A percentile compares a stretch with the other conserved stretches of the same genome.
Conservation (phyloP, 2,113 vertebrate species). For the Acinonyx jubatus region DNA sequence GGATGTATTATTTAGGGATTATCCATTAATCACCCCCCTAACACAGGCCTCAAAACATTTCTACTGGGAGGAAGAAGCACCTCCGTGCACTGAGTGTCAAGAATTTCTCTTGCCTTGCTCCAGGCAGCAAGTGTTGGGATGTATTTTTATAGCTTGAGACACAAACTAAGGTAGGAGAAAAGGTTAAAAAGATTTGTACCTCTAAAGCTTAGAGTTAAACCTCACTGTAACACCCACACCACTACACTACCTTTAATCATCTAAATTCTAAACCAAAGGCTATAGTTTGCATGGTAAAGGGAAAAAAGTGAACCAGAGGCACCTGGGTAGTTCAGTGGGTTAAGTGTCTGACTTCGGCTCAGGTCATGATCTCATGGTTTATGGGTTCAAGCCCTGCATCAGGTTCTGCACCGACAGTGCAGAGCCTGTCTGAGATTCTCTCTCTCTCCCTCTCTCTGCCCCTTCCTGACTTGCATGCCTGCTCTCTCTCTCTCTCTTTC, state of each 20-base stretch:
- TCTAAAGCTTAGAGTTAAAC: conserved; percentile 18
- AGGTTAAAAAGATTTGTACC: not conserved
- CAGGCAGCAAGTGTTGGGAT: not conserved
- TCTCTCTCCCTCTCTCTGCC: no score
- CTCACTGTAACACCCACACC: not conserved
- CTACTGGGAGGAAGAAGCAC: not conserved
- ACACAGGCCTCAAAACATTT: not conserved
- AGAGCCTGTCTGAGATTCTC: no score
- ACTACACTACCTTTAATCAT: not conserved
- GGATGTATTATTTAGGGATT: not conserved
- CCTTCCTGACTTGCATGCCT: no score
- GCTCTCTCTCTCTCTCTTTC: no score
- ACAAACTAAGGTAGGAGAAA: not conserved
- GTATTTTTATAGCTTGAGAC: not conserved
- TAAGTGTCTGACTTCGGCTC: no score
- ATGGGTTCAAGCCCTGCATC: no score
- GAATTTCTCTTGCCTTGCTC: not conserved
- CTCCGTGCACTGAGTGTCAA: not conserved
- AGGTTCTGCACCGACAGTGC: no score
- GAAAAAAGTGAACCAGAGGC: not conserved
- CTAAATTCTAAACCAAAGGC: conserved; percentile 8
- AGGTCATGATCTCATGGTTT: no score
- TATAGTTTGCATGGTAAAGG: not conserved
- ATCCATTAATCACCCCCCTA: not conserved
- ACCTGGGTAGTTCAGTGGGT: no score